A percentile compares a stretch with the other conserved stretches of the same genome.
Conservation (phyloP, 2,113 vertebrate genomes). For the Ellobius talpinus region DNA sequence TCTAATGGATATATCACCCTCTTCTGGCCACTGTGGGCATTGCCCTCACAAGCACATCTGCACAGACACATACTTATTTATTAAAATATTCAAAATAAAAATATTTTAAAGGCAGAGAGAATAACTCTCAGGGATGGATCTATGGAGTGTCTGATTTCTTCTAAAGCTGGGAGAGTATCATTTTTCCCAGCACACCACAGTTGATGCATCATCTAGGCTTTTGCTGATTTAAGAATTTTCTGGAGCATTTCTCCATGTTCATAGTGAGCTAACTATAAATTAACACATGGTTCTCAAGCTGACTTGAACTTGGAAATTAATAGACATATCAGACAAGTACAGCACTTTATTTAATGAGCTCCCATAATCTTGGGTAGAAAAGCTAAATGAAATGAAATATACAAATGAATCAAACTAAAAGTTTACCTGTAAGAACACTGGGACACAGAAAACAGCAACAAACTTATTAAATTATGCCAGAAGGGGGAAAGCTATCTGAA, state of each 20-base stretch:
- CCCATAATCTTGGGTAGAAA: background rate
- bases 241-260: background rate
- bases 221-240: background rate
- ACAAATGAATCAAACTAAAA: background rate
- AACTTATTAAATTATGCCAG: background rate
- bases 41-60: background rate
- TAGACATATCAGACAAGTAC: background rate
- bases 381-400: background rate
- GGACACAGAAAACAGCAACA: background rate
- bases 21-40: background rate
- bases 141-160: background rate
- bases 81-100: background rate
- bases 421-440: background rate
- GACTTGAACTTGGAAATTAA: background rate
- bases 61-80: background rate
- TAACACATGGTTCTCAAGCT: background rate
- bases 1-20: background rate
- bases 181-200: background rate
- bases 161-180: background rate
- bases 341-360: conserved; percentile 1
- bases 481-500: background rate
- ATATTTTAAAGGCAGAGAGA: background rate
- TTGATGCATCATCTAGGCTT: background rate
- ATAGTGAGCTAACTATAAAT: background rate
- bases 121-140: no score